Conservation (phyloP, 1,140 invertebrate species). For the Drosophila ficusphila region DNA sequence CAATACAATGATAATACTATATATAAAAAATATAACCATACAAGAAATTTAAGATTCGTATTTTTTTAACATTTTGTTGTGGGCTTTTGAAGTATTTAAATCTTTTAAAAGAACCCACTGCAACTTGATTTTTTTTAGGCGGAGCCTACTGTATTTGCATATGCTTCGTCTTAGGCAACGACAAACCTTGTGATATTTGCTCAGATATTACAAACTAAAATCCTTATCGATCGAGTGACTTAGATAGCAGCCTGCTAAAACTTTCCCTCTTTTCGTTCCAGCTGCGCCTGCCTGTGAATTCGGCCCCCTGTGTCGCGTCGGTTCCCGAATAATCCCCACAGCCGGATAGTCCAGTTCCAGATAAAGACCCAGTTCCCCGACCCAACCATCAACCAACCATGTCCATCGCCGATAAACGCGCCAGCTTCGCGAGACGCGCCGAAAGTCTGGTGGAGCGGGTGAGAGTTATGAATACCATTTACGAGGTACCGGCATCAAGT, state of each 20-base stretch:
- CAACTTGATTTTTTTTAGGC: too few species aligned
- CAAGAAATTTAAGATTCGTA: too few species aligned
- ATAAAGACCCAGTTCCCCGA: not conserved
- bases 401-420: slow-evolving; percentile 71
- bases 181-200: slow-evolving; percentile 29
- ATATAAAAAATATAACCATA: too few species aligned
- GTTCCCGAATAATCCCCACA: slow-evolving; percentile 4
- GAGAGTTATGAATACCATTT: slow-evolving; percentile 84
- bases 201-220: slow-evolving; percentile 1
- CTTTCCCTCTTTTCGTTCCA: slow-evolving; percentile 36
- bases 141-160: slow-evolving; percentile 4
- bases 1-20: too few species aligned
- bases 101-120: too few species aligned
- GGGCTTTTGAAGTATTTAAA: too few species aligned
- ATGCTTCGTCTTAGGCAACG: slow-evolving; percentile 1
- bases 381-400: slow-evolving; percentile 38
- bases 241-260: slow-evolving; percentile 23
- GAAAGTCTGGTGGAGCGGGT: slow-evolving; percentile 83
- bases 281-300: slow-evolving; percentile 2
- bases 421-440: slow-evolving; percentile 81
- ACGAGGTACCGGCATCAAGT: slow-evolving; percentile 83
- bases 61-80: too few species aligned
- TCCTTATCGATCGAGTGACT: slow-evolving; percentile 33
- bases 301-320: slow-evolving; percentile 8
- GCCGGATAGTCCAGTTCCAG: slow-evolving; percentile 3